phyloP scores from a whole-genome alignment of 1,140 invertebrate species.

The Drosophila nannoptera region DNA sequence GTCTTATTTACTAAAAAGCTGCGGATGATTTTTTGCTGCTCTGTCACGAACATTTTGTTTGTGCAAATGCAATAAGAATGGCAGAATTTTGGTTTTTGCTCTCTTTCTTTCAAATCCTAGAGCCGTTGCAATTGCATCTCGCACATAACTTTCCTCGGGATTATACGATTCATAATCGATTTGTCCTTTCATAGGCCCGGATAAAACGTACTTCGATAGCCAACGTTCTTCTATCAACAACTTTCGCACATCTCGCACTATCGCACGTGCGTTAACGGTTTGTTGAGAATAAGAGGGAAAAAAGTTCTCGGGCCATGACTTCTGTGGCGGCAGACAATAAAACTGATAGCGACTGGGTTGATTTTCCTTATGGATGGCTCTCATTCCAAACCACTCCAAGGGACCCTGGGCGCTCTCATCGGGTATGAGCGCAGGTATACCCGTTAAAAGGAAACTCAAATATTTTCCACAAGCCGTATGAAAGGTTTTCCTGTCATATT shows the following conservation, averaged over 20 bases:
- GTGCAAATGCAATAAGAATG: too few species aligned
- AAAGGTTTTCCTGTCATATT: background rate
- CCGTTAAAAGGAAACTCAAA: slow-evolving; percentile 5
- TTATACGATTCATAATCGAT: too few species aligned
- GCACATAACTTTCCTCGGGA: too few species aligned
- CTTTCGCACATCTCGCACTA: background rate
- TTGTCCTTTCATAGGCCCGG: too few species aligned
- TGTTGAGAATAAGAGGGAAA: background rate
- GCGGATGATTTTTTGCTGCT: too few species aligned
- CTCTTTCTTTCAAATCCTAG: background rate
- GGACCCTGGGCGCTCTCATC: background rate
- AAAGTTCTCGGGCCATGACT: background rate
- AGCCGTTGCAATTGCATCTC: too few species aligned
- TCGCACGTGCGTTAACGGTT: background rate
- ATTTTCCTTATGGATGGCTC: background rate
- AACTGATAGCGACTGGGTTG: background rate
- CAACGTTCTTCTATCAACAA: background rate
- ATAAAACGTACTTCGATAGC: too few species aligned
- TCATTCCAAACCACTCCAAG: background rate
- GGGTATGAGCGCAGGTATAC: background rate
- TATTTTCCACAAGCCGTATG: background rate
- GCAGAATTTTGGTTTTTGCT: background rate
- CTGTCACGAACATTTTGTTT: background rate
- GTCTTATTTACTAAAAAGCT: too few species aligned
- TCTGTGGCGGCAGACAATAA: background rate